Conservation (phyloP, 2,113 vertebrate species). For the Semicossyphus pulcher region DNA sequence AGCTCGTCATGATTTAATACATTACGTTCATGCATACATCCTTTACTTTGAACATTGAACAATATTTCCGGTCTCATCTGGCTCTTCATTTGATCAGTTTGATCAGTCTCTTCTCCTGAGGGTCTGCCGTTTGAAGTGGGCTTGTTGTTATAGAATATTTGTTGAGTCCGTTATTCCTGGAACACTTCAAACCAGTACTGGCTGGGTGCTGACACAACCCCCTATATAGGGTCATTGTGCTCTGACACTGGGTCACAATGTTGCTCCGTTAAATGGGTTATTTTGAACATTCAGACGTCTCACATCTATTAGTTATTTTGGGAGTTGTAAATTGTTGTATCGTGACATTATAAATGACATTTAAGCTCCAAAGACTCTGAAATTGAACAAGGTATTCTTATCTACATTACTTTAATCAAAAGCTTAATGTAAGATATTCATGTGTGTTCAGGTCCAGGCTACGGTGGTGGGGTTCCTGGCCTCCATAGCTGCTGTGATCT, state of each 20-base stretch:
- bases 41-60: background rate
- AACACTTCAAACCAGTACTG: slow-evolving; percentile 31
- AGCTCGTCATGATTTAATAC: too few relatives aligned
- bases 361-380: background rate
- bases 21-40: background rate
- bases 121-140: slow-evolving; percentile 28
- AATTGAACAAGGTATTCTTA: background rate
- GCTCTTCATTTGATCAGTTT: background rate
- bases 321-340: background rate
- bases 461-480: slow-evolving; percentile 98
- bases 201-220: slow-evolving; percentile 2
- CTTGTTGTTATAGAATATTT: slow-evolving; percentile 57
- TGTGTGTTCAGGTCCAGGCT: slow-evolving; percentile 91
- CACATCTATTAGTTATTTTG: background rate
- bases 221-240: slow-evolving; percentile 1
- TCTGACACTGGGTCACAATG: slow-evolving; percentile 15
- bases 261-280: background rate
- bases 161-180: slow-evolving; percentile 34
- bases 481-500: slow-evolving; percentile 94
- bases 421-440: slow-evolving; percentile 1
- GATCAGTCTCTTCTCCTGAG: background rate
- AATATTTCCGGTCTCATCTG: background rate
- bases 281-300: background rate
- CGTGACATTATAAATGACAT: background rate
- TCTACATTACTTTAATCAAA: background rate